A percentile compares a stretch with the other conserved stretches of the same genome.
These are phyloP conservation scores for Scomber japonicus DNA, from an alignment of 2,113 vertebrate genomes.

Conservation along the genomic window DNA sequence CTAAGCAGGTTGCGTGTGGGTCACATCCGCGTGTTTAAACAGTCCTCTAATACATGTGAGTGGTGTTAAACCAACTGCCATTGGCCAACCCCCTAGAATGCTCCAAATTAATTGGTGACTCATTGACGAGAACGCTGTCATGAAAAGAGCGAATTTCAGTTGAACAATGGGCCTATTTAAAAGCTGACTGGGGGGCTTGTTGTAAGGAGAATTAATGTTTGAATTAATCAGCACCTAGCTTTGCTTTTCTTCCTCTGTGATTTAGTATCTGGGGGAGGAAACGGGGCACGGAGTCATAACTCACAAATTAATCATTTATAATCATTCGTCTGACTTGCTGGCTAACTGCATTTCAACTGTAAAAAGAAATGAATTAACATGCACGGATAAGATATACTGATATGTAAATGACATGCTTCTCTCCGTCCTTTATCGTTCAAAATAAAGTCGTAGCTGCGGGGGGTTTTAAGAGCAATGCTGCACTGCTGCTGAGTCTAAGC, in stretches of 20 bases:
- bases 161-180: constrained; percentile 78
- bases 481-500: constrained; percentile 14
- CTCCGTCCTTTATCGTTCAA: constrained; percentile 12
- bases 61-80: constrained; percentile 31
- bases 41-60: constrained; percentile 5
- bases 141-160: constrained; percentile 46
- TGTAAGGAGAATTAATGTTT: constrained; percentile 73
- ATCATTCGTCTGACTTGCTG: constrained; percentile 53
- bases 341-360: constrained; percentile 18
- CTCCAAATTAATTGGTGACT: constrained; percentile 58
- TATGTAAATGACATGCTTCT: constrained; percentile 35
- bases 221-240: constrained; percentile 75
- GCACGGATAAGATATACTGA: constrained; percentile 13
- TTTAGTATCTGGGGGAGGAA: constrained; percentile 60
- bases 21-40: neutral
- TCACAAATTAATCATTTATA: constrained; percentile 68
- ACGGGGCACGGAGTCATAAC: constrained; percentile 52
- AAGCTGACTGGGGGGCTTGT: constrained; percentile 73
- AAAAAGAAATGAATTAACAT: constrained; percentile 8
- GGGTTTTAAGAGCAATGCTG: constrained; percentile 5
- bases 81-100: constrained; percentile 40
- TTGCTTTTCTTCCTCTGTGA: constrained; percentile 71
- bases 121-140: constrained; percentile 45
- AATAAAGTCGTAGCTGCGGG: constrained; percentile 8
- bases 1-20: neutral